Base-by-base conservation (phyloP, 2,113 vertebrate species). In the Stomatorhinus ivindoensis region DNA sequence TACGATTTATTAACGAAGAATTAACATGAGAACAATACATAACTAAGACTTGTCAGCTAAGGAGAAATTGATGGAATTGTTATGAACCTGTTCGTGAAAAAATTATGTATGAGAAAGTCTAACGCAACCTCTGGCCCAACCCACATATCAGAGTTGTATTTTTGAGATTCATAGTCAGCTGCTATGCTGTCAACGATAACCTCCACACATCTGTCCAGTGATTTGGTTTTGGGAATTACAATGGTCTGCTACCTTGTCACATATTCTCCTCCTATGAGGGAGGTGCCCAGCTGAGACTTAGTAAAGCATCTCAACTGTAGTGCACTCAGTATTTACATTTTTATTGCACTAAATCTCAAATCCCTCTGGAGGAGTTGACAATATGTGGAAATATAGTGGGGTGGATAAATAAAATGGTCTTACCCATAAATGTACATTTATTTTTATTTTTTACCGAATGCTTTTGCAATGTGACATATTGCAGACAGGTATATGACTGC, bases 161-260 rank as follows among this genome's bases (percentile, higher is more conserved):
- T 94, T 93, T 91, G 93, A 93, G 92, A 90, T 93, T 94, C 92
- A 92, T 89, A 89, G 91, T 90, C 91, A 94, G 94, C 92, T 94
- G 93, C 91, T 95, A 93, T 91, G 92, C 83, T 92, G 91, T 94
- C 80, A 83, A 17, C 39, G 4, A 46, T 83, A 83, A 46, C 80
- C 80, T 42, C 17, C 35, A 83, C 35, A 83, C n/a, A 27, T n/a
- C 61, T 27, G 61, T 69, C 61, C n/a, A 27, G n/a, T 27, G 80
- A 42, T 83, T 83, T 21, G 39, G 17, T 46, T 83, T 44, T 46
- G 39, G 21, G 35, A 83, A 44, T 83, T 82, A 82, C 13, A 69
- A 31, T 69, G 7, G 93, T 21, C 53, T 55, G 93, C 92, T 95
- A 93, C 92, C 92, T 69, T 93, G 91, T 93, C 91, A 94, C 93